Conservation (phyloP, 2,797 vertebrate genomes). For the Tokudaia muenninki region DNA sequence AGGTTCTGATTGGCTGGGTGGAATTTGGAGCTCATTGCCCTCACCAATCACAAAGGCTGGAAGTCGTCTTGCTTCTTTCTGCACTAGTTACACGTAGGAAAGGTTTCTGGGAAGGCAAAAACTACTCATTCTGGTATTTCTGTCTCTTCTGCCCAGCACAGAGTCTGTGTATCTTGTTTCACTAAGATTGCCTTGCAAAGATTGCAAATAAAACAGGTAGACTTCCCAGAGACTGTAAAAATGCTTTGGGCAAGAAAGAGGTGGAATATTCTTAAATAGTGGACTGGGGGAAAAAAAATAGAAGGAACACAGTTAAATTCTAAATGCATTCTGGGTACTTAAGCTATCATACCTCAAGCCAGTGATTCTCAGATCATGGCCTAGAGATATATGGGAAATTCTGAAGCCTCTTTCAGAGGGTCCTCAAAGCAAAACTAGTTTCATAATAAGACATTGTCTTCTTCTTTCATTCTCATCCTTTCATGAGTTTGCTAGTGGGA, state of each 20-base stretch:
- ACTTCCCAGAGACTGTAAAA: background rate
- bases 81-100: background rate
- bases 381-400: background rate
- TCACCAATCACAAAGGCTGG: constrained; percentile 13
- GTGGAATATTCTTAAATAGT: constrained; percentile 15
- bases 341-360: constrained; percentile 22
- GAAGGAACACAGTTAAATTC: constrained; percentile 37
- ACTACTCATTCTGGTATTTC: background rate
- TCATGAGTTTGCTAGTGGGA: background rate
- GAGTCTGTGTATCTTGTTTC: constrained; percentile 26
- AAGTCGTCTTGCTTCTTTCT: background rate
- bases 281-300: background rate
- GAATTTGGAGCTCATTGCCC: background rate
- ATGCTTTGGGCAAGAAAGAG: constrained; percentile 63
- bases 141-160: background rate
- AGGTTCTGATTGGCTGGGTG: constrained; percentile 7
- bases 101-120: background rate
- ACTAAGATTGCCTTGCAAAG: background rate
- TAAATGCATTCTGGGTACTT: constrained; percentile 40
- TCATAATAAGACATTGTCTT: constrained; percentile 15
- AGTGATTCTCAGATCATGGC: constrained; percentile 45
- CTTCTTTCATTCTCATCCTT: background rate
- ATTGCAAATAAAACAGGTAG: background rate
- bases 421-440: constrained; percentile 55
- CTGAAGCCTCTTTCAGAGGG: constrained; percentile 34